Evolutionary conservation across 2,113 vertebrate genomes (phyloP).

Genomic region (Perognathus longimembris): DNA sequence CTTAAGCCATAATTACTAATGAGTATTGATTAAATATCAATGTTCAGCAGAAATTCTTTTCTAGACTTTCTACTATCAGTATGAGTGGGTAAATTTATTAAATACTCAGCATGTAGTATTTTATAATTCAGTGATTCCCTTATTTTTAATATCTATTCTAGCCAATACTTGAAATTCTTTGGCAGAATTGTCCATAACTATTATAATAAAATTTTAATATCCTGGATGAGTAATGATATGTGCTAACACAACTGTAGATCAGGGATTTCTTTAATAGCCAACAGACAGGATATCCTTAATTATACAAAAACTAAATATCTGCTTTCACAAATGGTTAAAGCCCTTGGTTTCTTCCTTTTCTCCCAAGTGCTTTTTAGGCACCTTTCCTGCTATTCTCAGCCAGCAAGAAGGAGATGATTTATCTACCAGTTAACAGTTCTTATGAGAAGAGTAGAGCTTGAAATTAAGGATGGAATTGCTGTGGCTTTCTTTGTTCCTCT

Average conservation of each 20-base stretch:
- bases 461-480: background rate
- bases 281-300: conserved; percentile 53
- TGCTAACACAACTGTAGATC: conserved; percentile 56
- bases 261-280: conserved; percentile 50
- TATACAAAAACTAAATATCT: conserved; percentile 59
- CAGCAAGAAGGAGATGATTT: conserved; percentile 5
- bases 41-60: conserved; percentile 38
- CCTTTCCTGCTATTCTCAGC: background rate
- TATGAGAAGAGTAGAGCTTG: background rate
- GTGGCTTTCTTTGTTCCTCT: conserved; percentile 31
- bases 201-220: conserved; percentile 55
- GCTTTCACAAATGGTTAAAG: conserved; percentile 30
- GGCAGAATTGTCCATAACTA: conserved; percentile 43
- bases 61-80: background rate
- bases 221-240: conserved; percentile 49
- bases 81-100: conserved; percentile 50
- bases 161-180: conserved; percentile 52
- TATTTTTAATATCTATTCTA: conserved; percentile 62
- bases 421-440: background rate
- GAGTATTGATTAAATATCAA: conserved; percentile 43
- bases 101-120: conserved; percentile 65
- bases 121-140: conserved; percentile 64
- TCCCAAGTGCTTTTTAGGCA: background rate
- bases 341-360: background rate
- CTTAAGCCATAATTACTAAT: conserved; percentile 29